A percentile compares a stretch with the other conserved stretches of the same genome.
Conservation (phyloP, 2,113 vertebrate species). For the Nipponia nippon region DNA sequence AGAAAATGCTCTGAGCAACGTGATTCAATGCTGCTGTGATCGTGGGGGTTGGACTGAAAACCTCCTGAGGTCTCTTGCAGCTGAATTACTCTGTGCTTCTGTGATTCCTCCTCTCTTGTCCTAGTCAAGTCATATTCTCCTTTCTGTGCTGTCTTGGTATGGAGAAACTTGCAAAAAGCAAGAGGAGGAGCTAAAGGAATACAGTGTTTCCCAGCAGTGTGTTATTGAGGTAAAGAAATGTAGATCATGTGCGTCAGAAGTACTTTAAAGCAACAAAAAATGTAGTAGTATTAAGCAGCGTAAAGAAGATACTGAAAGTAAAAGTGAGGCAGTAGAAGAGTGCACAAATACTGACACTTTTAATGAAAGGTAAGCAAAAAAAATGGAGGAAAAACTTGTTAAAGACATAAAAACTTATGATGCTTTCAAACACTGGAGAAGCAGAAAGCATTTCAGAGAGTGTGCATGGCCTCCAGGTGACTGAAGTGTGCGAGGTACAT, state of each 20-base stretch:
- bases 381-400: background rate
- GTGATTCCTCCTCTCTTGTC: background rate
- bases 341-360: background rate
- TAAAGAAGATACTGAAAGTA: background rate
- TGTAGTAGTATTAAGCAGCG: rapidly evolving
- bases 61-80: background rate
- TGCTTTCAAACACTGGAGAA: background rate
- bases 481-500: background rate
- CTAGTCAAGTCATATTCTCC: background rate
- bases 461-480: background rate
- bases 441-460: background rate
- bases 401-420: background rate
- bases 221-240: background rate
- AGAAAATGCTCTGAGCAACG: background rate
- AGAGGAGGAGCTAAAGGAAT: background rate
- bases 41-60: background rate
- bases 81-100: background rate
- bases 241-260: background rate
- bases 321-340: background rate
- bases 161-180: background rate
- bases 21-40: background rate
- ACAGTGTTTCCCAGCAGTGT: background rate
- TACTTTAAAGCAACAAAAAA: background rate
- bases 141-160: background rate
- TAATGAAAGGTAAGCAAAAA: background rate